phyloP scores from a whole-genome alignment of 2,888 invertebrate genomes.

The Macrosoma leucophasiata region DNA sequence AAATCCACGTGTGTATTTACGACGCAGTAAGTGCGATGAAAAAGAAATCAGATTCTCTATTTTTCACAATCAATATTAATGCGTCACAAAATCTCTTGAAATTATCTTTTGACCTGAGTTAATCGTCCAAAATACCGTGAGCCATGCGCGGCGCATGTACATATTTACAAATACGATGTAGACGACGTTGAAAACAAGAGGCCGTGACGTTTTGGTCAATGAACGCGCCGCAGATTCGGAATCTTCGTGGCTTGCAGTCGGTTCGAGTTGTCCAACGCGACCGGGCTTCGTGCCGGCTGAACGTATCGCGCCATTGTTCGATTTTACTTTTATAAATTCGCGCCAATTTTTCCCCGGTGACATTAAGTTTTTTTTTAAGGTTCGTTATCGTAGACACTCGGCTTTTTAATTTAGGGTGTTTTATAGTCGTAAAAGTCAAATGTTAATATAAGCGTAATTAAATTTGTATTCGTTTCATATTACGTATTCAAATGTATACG shows the following conservation, averaged over 20 bases:
- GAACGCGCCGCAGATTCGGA: conserved; percentile 24
- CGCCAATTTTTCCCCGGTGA: too few relatives aligned
- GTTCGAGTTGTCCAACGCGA: conserved; percentile 24
- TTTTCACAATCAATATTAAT: too few relatives aligned
- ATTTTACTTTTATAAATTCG: conserved; percentile 7
- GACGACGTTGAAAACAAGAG: conserved; percentile 25
- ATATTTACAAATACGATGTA: conserved; percentile 18
- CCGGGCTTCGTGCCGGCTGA: conserved; percentile 27
- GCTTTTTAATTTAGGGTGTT: too few relatives aligned
- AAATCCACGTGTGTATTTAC: too few relatives aligned
- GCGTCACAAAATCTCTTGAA: too few relatives aligned
- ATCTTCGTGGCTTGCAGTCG: conserved; percentile 29
- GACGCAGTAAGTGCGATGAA: too few relatives aligned
- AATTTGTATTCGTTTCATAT: conserved; percentile 8
- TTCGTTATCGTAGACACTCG: too few relatives aligned
- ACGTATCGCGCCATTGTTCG: conserved; percentile 16
- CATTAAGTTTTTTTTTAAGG: too few relatives aligned
- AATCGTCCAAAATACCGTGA: conserved; percentile 17
- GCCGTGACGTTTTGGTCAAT: conserved; percentile 29
- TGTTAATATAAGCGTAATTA: conserved; percentile 19
- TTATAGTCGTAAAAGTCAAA: conserved; percentile 21
- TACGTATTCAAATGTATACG: too few relatives aligned
- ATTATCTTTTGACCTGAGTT: conserved; percentile 12
- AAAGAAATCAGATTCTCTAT: too few relatives aligned
- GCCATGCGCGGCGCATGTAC: conserved; percentile 14